These are phyloP conservation scores for Henricia sp. DNA, from an alignment of 53 echinoderm and acorn worm species.

Conservation along the genomic window DNA sequence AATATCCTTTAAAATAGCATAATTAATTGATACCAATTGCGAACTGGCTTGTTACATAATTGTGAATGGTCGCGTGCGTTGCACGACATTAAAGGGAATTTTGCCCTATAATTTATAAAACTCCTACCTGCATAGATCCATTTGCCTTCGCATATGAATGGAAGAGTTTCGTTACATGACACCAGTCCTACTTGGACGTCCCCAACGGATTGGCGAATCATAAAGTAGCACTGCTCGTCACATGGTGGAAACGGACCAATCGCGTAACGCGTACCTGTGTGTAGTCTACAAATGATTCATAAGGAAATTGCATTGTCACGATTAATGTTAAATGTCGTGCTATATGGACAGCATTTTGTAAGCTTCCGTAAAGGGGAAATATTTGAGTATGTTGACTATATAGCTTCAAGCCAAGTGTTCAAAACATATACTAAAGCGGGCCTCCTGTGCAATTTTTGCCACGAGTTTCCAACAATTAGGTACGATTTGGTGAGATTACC, in stretches of 20 bases:
- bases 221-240: constrained; percentile 21
- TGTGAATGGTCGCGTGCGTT: neutral
- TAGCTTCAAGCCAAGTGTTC: neutral
- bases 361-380: neutral
- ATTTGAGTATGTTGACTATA: neutral
- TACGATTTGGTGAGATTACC: too few relatives aligned
- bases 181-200: neutral
- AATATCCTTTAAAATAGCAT: neutral
- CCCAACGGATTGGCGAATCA: neutral
- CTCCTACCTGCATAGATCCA: constrained; percentile 12
- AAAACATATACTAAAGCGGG: neutral
- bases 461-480: too few relatives aligned
- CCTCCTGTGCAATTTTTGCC: too few relatives aligned
- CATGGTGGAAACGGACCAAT: constrained; percentile 49
- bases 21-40: neutral
- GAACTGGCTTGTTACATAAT: neutral
- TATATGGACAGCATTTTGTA: neutral
- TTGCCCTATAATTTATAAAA: neutral
- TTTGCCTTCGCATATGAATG: constrained; percentile 25
- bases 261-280: neutral
- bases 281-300: neutral
- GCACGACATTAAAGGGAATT: neutral
- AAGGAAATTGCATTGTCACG: neutral
- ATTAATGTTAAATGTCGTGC: neutral
- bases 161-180: constrained; percentile 8